A percentile compares a stretch with the other conserved stretches of the same genome.
These are phyloP conservation scores for Xylota segnis DNA, from an alignment of 2,888 invertebrate genomes.

Conservation along the genomic window DNA sequence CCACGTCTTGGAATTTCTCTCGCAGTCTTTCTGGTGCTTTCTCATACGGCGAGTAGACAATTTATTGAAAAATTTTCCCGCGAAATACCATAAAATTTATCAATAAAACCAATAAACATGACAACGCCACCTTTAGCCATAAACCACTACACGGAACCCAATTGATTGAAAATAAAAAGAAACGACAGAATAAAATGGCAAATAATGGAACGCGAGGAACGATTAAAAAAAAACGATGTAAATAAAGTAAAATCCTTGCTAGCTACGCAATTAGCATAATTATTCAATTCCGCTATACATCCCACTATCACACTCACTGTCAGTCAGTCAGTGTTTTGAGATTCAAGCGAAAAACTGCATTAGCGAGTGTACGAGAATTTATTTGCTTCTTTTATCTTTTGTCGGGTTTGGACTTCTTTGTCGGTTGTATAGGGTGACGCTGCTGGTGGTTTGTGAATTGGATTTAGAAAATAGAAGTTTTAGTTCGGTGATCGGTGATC, in stretches of 20 bases:
- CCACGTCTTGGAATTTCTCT: slow-evolving; percentile 10
- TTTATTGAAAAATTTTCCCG: slow-evolving; percentile 35
- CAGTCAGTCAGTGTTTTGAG: slow-evolving; percentile 30
- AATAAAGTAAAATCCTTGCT: slow-evolving; percentile 42
- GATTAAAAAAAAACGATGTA: slow-evolving; percentile 30
- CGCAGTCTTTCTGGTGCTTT: neutral
- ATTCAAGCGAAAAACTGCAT: slow-evolving; percentile 34
- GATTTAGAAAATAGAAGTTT: no score
- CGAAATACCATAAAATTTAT: slow-evolving; percentile 33
- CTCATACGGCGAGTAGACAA: slow-evolving; percentile 17
- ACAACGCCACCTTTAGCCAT: slow-evolving; percentile 41
- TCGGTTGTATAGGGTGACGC: slow-evolving; percentile 23
- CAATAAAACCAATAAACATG: slow-evolving; percentile 49
- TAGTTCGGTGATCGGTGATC: neutral
- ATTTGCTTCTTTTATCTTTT: slow-evolving; percentile 37
- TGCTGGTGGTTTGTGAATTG: no score
- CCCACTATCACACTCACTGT: slow-evolving; percentile 40
- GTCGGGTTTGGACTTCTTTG: neutral
- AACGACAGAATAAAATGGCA: neutral
- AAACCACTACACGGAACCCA: slow-evolving; percentile 21
- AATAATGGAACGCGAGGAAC: slow-evolving; percentile 10
- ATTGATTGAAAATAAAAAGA: slow-evolving; percentile 40
- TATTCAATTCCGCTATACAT: slow-evolving; percentile 69
- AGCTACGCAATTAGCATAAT: slow-evolving; percentile 66
- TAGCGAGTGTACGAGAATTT: slow-evolving; percentile 26